Percentiles rank a stretch among this genome's conserved stretches.
These are phyloP conservation scores for Rhorus exstirpatorius DNA, from an alignment of 2,888 invertebrate genomes.

Conservation along the genomic window DNA sequence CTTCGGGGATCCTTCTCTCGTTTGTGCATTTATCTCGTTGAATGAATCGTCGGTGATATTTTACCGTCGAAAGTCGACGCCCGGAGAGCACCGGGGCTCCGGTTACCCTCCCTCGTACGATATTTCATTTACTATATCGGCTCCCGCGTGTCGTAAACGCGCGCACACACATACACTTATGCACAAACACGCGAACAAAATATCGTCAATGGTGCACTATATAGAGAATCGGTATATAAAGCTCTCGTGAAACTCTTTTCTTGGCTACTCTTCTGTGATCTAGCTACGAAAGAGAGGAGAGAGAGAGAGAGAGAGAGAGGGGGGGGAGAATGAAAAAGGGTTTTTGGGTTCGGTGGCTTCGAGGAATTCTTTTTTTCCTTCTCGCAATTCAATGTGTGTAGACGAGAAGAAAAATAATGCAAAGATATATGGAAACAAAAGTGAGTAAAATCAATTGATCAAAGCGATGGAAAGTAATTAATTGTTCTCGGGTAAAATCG, in stretches of 20 bases:
- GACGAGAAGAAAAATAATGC: no score
- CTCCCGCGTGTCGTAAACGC: constrained; percentile 52
- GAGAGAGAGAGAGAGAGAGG: no score
- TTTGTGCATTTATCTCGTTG: constrained; percentile 74
- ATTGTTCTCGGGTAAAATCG: no score
- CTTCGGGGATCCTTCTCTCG: constrained; percentile 52
- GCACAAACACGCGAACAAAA: constrained; percentile 19
- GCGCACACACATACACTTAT: constrained; percentile 15
- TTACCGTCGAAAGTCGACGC: constrained; percentile 77
- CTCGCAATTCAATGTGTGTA: background rate
- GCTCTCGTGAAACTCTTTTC: constrained; percentile 52
- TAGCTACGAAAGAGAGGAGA: constrained; percentile 32
- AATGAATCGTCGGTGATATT: constrained; percentile 78
- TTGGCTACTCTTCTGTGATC: constrained; percentile 44
- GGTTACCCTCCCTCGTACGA: constrained; percentile 74
- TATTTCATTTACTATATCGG: constrained; percentile 73
- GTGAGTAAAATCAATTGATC: no score
- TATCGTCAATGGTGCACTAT: constrained; percentile 28
- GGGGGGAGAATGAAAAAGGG: constrained; percentile 27
- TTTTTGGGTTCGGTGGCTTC: background rate
- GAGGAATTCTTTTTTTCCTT: background rate
- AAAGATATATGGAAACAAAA: no score
- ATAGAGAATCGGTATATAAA: constrained; percentile 9
- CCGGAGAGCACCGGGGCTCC: constrained; percentile 67
- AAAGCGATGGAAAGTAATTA: no score